These are phyloP conservation scores for Tenebrio molitor DNA, from an alignment of 1,140 invertebrate genomes.

Conservation along the genomic window DNA sequence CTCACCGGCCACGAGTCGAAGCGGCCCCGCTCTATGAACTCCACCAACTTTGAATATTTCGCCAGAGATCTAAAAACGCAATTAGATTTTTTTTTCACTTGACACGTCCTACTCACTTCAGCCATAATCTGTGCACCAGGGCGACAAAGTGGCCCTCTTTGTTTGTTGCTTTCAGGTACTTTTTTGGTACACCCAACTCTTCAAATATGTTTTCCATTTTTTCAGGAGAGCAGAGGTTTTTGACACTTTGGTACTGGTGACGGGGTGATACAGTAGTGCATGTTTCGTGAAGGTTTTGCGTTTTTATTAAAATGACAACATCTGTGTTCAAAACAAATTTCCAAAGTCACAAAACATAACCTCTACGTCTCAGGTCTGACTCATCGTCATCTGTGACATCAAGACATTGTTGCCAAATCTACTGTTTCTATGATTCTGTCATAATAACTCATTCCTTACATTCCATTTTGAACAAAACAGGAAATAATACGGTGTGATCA, in stretches of 20 bases:
- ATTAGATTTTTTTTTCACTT: not conserved
- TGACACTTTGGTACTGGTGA: not conserved
- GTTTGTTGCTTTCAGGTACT: conserved; percentile 73
- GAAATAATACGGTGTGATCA: too few relatives aligned
- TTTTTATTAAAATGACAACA: not conserved
- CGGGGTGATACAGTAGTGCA: not conserved
- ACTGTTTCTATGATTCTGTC: too few relatives aligned
- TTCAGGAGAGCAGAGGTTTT: not conserved
- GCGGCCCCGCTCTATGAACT: conserved; percentile 65
- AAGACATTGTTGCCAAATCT: too few relatives aligned
- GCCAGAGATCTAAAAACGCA: conserved; percentile 66
- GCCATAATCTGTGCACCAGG: conserved; percentile 77
- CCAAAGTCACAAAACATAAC: conserved; percentile 1
- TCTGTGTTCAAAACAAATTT: conserved; percentile 18
- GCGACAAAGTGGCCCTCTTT: conserved; percentile 71
- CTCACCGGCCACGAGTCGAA: conserved; percentile 67
- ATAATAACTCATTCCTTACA: too few relatives aligned
- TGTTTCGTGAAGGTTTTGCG: not conserved
- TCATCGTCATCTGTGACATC: too few relatives aligned
- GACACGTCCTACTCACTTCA: conserved; percentile 69
- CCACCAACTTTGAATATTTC: conserved; percentile 67
- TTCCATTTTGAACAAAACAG: too few relatives aligned
- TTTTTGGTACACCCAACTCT: conserved; percentile 75
- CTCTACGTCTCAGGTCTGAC: too few relatives aligned
- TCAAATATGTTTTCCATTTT: conserved; percentile 73